Conservation (phyloP, 2,797 vertebrate species). For the Brotogeris chrysoptera region DNA sequence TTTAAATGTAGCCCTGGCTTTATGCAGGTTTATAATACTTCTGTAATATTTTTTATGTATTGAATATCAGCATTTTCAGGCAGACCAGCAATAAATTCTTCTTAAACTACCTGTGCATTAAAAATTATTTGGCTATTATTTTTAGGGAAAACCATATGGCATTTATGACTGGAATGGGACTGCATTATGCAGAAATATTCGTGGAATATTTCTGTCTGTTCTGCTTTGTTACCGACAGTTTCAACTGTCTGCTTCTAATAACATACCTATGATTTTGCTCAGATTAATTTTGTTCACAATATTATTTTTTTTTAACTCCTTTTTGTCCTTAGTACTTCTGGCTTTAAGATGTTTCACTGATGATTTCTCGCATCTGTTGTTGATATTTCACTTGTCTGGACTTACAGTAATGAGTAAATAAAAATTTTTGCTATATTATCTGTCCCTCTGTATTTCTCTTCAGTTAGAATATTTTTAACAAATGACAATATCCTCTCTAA, state of each 20-base stretch:
- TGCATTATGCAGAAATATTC: background rate
- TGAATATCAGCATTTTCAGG: background rate
- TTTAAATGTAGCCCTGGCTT: background rate
- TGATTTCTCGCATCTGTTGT: background rate
- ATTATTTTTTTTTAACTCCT: background rate
- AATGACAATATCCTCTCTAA: background rate
- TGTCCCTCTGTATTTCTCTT: background rate
- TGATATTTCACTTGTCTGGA: background rate
- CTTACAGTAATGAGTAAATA: background rate
- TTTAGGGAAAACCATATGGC: background rate
- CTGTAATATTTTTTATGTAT: background rate
- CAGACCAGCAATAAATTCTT: background rate
- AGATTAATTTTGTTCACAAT: background rate
- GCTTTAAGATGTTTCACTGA: background rate
- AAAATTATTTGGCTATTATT: background rate
- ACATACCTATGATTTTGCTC: background rate
- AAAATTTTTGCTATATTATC: background rate
- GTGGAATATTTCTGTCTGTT: background rate
- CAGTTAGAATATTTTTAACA: background rate
- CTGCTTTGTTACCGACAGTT: background rate
- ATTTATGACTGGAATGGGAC: background rate
- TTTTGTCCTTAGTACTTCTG: background rate
- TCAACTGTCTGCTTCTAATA: background rate
- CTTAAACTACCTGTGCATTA: background rate
- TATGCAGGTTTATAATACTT: background rate